Conservation (phyloP, 2,113 vertebrate species). For the Diadophis punctatus region DNA sequence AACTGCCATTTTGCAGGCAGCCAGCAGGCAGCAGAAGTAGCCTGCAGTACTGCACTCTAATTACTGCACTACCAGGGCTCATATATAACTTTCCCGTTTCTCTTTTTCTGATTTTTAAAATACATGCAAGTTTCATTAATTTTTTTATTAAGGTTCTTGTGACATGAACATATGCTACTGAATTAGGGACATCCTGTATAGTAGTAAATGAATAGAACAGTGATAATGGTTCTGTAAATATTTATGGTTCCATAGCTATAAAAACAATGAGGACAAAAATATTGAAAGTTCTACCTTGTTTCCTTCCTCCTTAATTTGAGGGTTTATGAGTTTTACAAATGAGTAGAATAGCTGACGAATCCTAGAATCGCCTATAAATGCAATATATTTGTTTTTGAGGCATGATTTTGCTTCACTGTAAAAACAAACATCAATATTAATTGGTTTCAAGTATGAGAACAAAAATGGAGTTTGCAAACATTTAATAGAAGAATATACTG, state of each 20-base stretch:
- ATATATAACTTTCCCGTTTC: not conserved
- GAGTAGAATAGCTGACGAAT: conserved; percentile 93
- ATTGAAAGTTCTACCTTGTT: conserved; percentile 78
- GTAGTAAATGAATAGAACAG: not conserved
- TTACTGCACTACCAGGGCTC: too few species aligned
- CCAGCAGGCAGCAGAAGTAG: too few species aligned
- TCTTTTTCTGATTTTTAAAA: not conserved
- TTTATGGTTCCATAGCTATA: not conserved
- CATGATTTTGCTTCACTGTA: conserved; percentile 92
- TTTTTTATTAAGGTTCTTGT: not conserved
- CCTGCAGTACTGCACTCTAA: too few species aligned
- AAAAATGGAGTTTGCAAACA: not conserved
- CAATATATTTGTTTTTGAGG: conserved; percentile 82
- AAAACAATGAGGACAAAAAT: conserved; percentile 1
- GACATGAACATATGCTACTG: not conserved
- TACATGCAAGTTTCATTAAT: not conserved
- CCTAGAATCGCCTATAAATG: conserved; percentile 93
- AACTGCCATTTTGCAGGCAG: too few species aligned
- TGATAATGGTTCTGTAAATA: not conserved
- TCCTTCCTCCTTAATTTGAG: conserved; percentile 83
- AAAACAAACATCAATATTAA: conserved; percentile 42
- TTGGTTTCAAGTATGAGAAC: not conserved
- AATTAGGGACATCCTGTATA: not conserved
- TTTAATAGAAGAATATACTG: not conserved
- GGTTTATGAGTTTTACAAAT: conserved; percentile 87